phyloP scores from a whole-genome alignment of 2,797 vertebrate genomes.

The Lindbergichthys nudifrons region DNA sequence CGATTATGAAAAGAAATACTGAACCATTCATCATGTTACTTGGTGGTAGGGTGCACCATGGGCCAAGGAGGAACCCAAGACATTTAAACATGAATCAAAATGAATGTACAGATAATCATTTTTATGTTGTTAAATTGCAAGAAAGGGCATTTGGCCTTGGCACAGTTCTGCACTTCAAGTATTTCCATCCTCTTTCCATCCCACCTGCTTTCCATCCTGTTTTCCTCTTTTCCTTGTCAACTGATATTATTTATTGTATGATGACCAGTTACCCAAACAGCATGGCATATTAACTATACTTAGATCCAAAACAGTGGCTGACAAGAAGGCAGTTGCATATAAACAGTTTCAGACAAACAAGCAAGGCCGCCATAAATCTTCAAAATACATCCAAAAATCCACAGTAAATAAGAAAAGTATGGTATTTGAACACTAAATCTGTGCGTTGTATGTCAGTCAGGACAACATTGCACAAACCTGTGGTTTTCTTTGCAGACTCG shows the following conservation, averaged over 20 bases:
- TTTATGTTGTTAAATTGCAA: too few relatives aligned
- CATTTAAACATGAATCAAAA: too few relatives aligned
- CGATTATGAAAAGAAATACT: too few relatives aligned
- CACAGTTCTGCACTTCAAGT: neutral
- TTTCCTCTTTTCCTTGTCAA: slow-evolving; percentile 12
- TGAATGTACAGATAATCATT: too few relatives aligned
- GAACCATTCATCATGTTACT: too few relatives aligned
- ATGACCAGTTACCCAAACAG: slow-evolving; percentile 18
- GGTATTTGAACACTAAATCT: slow-evolving; percentile 28
- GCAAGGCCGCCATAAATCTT: slow-evolving; percentile 14
- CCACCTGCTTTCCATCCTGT: neutral
- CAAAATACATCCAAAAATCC: slow-evolving; percentile 18
- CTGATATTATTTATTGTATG: slow-evolving; percentile 32
- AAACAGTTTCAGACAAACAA: slow-evolving; percentile 40
- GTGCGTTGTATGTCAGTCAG: slow-evolving; percentile 7
- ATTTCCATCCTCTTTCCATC: slow-evolving; percentile 5
- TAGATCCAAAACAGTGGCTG: slow-evolving; percentile 24
- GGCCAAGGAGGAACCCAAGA: too few relatives aligned
- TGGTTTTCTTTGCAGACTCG: neutral
- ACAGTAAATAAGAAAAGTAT: slow-evolving; percentile 3
- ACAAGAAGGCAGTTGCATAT: slow-evolving; percentile 35
- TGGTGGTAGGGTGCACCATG: too few relatives aligned
- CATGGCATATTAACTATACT: slow-evolving; percentile 26
- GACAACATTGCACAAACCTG: slow-evolving; percentile 7
- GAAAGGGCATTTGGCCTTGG: too few relatives aligned